phyloP scores from a whole-genome alignment of 2,888 invertebrate genomes.

The Phengaris arion region DNA sequence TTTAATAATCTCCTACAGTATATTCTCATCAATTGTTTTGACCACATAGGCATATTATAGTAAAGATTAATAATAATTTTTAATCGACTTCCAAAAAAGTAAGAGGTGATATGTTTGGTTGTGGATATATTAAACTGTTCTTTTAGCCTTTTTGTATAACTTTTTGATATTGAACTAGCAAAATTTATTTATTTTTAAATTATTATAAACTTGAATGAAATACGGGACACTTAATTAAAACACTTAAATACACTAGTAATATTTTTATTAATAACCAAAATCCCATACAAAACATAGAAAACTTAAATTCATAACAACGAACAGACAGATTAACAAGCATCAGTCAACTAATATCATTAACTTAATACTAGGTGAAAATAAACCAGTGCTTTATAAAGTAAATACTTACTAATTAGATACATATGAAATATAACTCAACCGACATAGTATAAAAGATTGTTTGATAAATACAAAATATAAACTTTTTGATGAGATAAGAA shows the following conservation, averaged over 20 bases:
- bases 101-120: too few species aligned
- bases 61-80: too few species aligned
- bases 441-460: neutral
- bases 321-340: conserved; percentile 13
- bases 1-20: too few species aligned
- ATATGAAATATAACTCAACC: neutral
- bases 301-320: conserved; percentile 43
- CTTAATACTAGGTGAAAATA: conserved; percentile 12
- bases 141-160: too few species aligned
- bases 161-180: too few species aligned
- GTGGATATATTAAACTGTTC: too few species aligned
- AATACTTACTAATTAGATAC: neutral
- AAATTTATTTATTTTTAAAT: too few species aligned
- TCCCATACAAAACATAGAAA: conserved; percentile 48
- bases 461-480: neutral
- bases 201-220: neutral
- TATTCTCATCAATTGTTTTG: too few species aligned
- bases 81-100: too few species aligned
- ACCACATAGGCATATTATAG: too few species aligned
- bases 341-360: neutral
- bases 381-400: neutral
- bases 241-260: conserved; percentile 25
- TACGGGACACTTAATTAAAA: neutral
- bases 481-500: too few species aligned
- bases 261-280: conserved; percentile 48